Evolutionary conservation across 2,888 invertebrate genomes (phyloP), one percentile per base, ranked within the genome.

Genomic region (Cylloceria caligata): DNA sequence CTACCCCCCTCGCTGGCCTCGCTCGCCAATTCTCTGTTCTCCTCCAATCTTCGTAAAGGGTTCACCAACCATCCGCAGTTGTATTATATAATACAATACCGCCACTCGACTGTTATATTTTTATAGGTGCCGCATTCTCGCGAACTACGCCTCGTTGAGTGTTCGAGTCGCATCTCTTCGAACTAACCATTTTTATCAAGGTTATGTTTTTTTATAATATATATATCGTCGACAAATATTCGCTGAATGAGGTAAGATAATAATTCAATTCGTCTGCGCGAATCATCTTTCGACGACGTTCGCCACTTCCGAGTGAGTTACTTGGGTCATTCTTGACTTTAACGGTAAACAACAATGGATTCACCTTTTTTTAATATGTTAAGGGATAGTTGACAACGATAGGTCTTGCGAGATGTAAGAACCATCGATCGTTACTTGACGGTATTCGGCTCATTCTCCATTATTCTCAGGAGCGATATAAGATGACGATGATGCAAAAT

Each of bases 71-170:
- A 34, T 5, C 5, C 13, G 9, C 16, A 34, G 6, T 16, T 34
- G n/a, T 16, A 30, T 60, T 60, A 60, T 34, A 34, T 60, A 60
- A 60, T 16, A 19, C n/a, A n/a, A n/a, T n/a, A 36, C 7, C 60
- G 34, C 3, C 30, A 1, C 30, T 11, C 27, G 13, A 13, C 27
- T n/a, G 57, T 57, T 57, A 27, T 24, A 55, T 55, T 13, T 55
- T 13, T 2, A n/a, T 19, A 19, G 19, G 11, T 7, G 27, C 24
- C 13, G 9, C 5, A 13, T 4, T 13, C 49, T 34, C 57, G 5
- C 57, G 7, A 16, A 7, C 16, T 5, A n/a, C 30, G 6, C 16
- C 34, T 16, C 6, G 34, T 60, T 19, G 30, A 16, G 9, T 34
- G 16, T 36, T 60, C 34, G 16, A 16, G 30, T 57, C 30, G 57